These are phyloP conservation scores for Sialis lutaria DNA, from an alignment of 2,888 invertebrate species.

Conservation along the genomic window DNA sequence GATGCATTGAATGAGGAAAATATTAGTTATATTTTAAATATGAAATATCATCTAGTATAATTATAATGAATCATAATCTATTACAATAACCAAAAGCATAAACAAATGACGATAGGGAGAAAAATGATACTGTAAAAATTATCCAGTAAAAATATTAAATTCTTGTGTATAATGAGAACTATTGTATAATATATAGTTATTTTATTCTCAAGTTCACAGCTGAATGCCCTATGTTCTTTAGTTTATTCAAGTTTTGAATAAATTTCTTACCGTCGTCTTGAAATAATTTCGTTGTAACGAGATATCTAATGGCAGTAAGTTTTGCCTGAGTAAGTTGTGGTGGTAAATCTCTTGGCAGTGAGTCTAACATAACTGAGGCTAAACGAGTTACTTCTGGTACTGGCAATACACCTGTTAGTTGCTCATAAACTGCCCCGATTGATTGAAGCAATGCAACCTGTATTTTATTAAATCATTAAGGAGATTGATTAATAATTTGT, in stretches of 20 bases:
- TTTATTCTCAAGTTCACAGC: too few relatives aligned
- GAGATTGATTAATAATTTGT: not conserved
- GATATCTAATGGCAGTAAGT: slow-evolving; percentile 63
- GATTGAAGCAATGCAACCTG: slow-evolving; percentile 68
- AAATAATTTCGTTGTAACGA: slow-evolving; percentile 56
- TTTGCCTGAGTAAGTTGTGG: slow-evolving; percentile 62
- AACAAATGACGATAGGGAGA: too few relatives aligned
- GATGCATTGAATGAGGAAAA: not conserved
- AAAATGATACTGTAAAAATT: too few relatives aligned
- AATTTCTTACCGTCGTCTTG: slow-evolving; percentile 43
- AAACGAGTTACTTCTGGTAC: slow-evolving; percentile 63
- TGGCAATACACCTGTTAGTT: slow-evolving; percentile 56
- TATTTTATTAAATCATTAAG: not conserved
- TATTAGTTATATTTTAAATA: not conserved
- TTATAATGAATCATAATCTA: too few relatives aligned
- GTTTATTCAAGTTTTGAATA: not conserved
- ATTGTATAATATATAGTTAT: not conserved
- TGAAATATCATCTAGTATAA: too few relatives aligned
- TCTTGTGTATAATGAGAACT: not conserved
- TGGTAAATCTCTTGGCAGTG: slow-evolving; percentile 49
- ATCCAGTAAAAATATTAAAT: not conserved
- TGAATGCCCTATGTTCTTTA: too few relatives aligned
- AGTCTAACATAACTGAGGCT: slow-evolving; percentile 63
- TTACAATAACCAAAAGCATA: too few relatives aligned
- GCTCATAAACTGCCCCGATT: slow-evolving; percentile 69